These are phyloP conservation scores for Telenomus remus DNA, from an alignment of 1,140 invertebrate species.

Conservation along the genomic window DNA sequence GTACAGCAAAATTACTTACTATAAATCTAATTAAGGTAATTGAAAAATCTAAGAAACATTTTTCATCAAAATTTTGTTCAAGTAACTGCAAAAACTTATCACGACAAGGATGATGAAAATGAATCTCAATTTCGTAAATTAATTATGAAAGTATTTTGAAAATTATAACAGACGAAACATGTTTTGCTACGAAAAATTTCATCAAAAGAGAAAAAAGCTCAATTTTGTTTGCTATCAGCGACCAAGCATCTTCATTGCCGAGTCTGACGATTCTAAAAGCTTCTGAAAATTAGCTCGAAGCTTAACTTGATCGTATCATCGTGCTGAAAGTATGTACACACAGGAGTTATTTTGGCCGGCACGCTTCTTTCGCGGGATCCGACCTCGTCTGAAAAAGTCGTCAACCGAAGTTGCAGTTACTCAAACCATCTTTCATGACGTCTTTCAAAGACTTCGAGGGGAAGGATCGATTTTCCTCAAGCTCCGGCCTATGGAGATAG, in stretches of 20 bases:
- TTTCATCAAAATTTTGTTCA: too few species aligned
- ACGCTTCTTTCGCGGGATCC: constrained; percentile 19
- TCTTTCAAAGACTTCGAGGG: constrained; percentile 14
- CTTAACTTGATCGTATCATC: constrained; percentile 17
- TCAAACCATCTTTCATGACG: constrained; percentile 25
- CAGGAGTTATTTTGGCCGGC: constrained; percentile 26
- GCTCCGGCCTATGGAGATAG: constrained; percentile 29
- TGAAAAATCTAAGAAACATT: too few species aligned
- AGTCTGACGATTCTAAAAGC: constrained; percentile 23
- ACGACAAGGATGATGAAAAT: too few species aligned
- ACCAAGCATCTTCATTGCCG: constrained; percentile 7
- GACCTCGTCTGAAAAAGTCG: constrained; percentile 20
- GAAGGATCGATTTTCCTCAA: constrained; percentile 49
- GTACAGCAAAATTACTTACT: too few species aligned
- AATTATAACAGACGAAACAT: too few species aligned
- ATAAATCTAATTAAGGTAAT: too few species aligned
- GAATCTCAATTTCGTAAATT: too few species aligned
- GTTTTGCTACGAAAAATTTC: too few species aligned
- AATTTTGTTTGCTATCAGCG: too few species aligned
- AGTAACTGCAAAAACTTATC: too few species aligned
- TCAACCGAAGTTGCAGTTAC: constrained; percentile 29
- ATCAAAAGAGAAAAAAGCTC: too few species aligned
- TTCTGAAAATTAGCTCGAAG: constrained; percentile 24
- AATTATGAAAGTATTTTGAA: too few species aligned
- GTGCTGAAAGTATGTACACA: constrained; percentile 19